Percentiles rank a stretch among this genome's conserved stretches.
Conservation (phyloP, 1,140 invertebrate species). For the Steinernema feltiae region DNA sequence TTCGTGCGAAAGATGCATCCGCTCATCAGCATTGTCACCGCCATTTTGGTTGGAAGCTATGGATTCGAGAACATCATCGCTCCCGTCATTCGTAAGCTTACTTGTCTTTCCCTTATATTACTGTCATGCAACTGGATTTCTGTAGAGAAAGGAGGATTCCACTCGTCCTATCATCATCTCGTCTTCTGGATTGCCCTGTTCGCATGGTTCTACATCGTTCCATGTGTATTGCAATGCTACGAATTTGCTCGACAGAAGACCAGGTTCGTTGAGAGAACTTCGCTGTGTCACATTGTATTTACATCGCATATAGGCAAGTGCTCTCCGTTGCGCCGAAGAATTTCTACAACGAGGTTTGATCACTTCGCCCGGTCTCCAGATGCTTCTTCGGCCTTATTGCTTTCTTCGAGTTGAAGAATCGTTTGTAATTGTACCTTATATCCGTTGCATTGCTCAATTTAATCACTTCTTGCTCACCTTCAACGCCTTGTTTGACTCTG, state of each 20-base stretch:
- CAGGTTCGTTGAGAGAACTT: not conserved
- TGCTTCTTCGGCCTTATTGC: not conserved
- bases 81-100: not conserved
- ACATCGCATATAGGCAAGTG: not conserved
- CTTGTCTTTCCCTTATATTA: not conserved
- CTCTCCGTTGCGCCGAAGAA: not conserved
- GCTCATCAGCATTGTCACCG: not conserved
- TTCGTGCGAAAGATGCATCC: not conserved
- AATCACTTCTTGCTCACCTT: constrained; percentile 35
- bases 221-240: not conserved
- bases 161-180: not conserved
- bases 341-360: not conserved
- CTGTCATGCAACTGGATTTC: not conserved
- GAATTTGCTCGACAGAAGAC: not conserved
- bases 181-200: not conserved
- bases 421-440: constrained; percentile 45
- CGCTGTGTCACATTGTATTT: not conserved
- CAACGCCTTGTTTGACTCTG: constrained; percentile 44
- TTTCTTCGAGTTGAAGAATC: constrained; percentile 43
- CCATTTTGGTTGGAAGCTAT: not conserved
- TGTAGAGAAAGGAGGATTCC: not conserved
- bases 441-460: not conserved
- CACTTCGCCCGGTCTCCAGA: not conserved
- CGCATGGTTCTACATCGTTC: not conserved
- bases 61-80: not conserved